Evolutionary conservation across 2,888 invertebrate genomes (phyloP), one percentile per base, ranked within the genome.

Genomic region (Drosophila melanosoma): DNA sequence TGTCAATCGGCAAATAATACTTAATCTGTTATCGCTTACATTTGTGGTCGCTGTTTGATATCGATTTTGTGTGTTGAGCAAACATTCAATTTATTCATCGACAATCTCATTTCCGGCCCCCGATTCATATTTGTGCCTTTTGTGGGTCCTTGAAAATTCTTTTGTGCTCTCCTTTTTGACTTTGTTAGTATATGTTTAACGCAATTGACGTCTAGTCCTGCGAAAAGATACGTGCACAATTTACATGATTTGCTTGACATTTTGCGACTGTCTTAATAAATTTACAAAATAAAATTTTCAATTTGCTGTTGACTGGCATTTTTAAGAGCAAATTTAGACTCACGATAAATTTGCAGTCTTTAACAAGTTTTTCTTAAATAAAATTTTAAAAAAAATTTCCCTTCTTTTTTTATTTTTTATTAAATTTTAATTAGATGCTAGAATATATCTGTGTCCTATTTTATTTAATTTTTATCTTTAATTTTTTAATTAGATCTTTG

Each of bases 1-100:
- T 74, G 73, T 57, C 68, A 57, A 35, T 53, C 68, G 62, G 59
- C 71, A 61, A 61, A 29, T 32, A 64, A 56, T 42, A 38, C 23
- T 72, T 71, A 20, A 45, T n/a, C 60, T 69, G 35, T 59, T 51
- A 54, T 40, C 29, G 40, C 51, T 12, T 17, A 2, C 36, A 69
- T 58, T 69, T 45, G 45, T 56, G 61, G 40, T n/a, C 23, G 32
- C 23, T 33, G 38, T 54, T 49, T 58, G 10, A 49, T 48, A 71
- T 63, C 45, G 69, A 73, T 69, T 42, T 51, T 38, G 12, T 33
- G 8, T 53, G 15, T 66, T 56, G 45, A 61, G 60, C 65, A 76
- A 68, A 64, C 77, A 65, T 69, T 64, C 66, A 74, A 69, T 59
- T 59, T 69, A 65, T 62, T 77, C 69, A 66, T 57, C 53, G 29